A percentile compares a stretch with the other conserved stretches of the same genome.
Evolutionary conservation across 1,140 invertebrate genomes (phyloP).

Genomic region (Meloidogyne hapla): DNA sequence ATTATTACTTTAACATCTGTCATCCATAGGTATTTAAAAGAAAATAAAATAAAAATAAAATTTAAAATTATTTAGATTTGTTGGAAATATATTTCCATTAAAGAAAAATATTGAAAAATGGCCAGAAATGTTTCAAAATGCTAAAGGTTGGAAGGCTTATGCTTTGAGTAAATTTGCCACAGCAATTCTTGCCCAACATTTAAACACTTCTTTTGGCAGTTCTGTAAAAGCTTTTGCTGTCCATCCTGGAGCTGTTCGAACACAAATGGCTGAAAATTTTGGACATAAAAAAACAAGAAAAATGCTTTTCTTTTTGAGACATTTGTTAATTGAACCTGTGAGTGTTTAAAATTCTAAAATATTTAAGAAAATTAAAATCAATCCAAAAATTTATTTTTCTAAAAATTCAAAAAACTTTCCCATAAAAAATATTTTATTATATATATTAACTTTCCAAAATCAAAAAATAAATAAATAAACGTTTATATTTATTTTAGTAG

Average conservation of each 20-base stretch:
- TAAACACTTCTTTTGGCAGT: slow-evolving; percentile 26
- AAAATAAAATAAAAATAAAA: neutral
- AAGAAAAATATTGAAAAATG: slow-evolving; percentile 31
- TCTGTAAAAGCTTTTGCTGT: slow-evolving; percentile 32
- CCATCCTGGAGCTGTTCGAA: slow-evolving; percentile 36
- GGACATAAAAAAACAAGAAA: slow-evolving; percentile 20
- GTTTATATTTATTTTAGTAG: neutral
- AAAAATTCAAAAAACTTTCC: neutral
- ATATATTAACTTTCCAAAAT: neutral
- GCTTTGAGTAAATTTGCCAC: slow-evolving; percentile 41
- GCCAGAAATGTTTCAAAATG: slow-evolving; percentile 33
- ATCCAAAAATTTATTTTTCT: neutral
- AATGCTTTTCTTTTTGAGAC: slow-evolving; percentile 30
- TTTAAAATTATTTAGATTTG: slow-evolving; percentile 13
- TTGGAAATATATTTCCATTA: slow-evolving; percentile 31
- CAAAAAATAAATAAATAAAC: neutral
- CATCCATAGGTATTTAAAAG: slow-evolving; percentile 13
- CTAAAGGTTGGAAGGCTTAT: slow-evolving; percentile 35
- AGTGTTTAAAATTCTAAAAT: neutral
- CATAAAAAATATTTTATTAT: neutral
- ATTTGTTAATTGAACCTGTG: slow-evolving; percentile 28
- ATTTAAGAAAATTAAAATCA: neutral
- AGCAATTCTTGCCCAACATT: slow-evolving; percentile 32
- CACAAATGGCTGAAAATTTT: slow-evolving; percentile 28
- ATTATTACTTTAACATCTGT: slow-evolving; percentile 42